Conservation (phyloP, 2,113 vertebrate genomes). For the Calidris pygmaea region DNA sequence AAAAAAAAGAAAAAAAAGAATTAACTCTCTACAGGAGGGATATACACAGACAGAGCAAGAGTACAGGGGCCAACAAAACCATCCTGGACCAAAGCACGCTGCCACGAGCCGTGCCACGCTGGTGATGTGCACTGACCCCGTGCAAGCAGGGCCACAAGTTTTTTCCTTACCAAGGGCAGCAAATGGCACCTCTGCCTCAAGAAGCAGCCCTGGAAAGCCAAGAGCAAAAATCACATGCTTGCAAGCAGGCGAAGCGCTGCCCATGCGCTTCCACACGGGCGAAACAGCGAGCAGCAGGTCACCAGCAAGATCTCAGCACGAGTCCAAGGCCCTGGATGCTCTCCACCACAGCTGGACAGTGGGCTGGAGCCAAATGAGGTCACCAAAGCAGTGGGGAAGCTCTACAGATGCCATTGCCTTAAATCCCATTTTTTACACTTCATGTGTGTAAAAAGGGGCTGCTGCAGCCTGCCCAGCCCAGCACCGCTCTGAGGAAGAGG, state of each 20-base stretch:
- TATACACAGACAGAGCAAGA: not conserved
- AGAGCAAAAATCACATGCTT: not conserved
- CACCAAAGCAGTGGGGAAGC: not conserved
- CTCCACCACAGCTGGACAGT: not conserved
- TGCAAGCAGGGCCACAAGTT: not conserved
- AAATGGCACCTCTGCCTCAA: not conserved
- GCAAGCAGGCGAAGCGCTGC: not conserved
- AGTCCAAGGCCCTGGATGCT: not conserved
- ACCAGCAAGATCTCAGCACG: not conserved
- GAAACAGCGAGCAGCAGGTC: not conserved
- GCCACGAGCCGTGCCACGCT: fast-evolving
- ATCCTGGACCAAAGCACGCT: fast-evolving
- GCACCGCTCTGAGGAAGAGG: fast-evolving
- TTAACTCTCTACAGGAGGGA: not conserved
- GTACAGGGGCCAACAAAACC: not conserved
- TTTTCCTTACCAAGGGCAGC: not conserved
- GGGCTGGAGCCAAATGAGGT: not conserved
- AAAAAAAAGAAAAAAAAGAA: too few species aligned
- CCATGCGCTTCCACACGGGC: not conserved
- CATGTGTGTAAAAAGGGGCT: not conserved
- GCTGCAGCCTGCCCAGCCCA: not conserved
- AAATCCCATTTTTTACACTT: not conserved
- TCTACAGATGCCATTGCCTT: not conserved
- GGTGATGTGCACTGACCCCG: not conserved
- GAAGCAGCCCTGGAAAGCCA: not conserved